Evolutionary conservation across 23 tunicate genomes (phyloP), one percentile per base, ranked within the genome.

Genomic region (Trididemnum clinides): DNA sequence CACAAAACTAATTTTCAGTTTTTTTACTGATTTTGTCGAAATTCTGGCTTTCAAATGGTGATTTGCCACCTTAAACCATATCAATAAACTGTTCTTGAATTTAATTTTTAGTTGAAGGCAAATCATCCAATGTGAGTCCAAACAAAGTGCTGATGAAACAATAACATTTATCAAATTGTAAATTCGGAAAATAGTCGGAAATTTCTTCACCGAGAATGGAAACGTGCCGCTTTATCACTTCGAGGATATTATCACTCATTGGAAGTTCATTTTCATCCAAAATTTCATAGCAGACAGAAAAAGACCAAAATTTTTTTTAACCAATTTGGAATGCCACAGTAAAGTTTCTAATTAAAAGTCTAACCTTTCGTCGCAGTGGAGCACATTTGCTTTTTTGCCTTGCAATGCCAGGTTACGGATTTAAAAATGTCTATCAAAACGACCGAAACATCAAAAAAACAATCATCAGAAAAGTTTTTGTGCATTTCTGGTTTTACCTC

Each of bases 161-260:
- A n/a, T n/a, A n/a, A n/a, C n/a, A n/a, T n/a, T n/a, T n/a, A n/a
- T n/a, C n/a, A n/a, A n/a, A n/a, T n/a, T n/a, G 84, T 63, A 80
- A 30, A 63, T 80, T 21, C 23, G 84, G 80, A 82, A 82, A 84
- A 71, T 84, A 84, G 28, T 31, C 65, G 10, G 65, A 71, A 28
- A 84, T 72, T 84, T 84, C 87, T 84, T 84, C 65, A 84, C 87
- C 49, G 81, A 84, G 82, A 84, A 84, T 84, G 27, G 81, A 84
- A 29, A 73, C 82, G 82, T 84, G 87, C 22, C 33, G 64, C 26
- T 84, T 84, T 64, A 73, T 83, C 64, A 83, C 87, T 50, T 69
- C 65, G 65, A 66, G n/a, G 0, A 64, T 69, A 64, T 36, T 64
- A 29, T 82, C 86, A 63, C 33, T 81, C 30, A 34, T 20, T 62